phyloP scores from a whole-genome alignment of 1,140 invertebrate species.

The Acromyrmex echinatior region DNA sequence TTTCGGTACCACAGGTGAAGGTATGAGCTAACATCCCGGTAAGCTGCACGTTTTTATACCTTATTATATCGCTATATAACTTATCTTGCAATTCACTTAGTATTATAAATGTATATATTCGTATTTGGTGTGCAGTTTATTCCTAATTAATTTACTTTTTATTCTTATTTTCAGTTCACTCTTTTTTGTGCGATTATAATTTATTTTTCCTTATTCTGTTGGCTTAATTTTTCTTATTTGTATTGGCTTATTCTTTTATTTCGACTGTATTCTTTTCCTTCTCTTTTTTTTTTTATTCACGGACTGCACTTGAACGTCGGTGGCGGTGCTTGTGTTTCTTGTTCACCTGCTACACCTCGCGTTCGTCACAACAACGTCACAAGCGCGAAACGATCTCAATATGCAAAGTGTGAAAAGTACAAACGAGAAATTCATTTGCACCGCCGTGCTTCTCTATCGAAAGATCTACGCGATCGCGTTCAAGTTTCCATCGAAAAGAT shows the following conservation, averaged over 20 bases:
- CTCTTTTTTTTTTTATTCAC: slow-evolving; percentile 2
- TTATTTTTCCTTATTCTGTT: slow-evolving; percentile 58
- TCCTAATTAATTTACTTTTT: slow-evolving; percentile 54
- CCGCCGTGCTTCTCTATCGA: slow-evolving; percentile 16
- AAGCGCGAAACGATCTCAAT: slow-evolving; percentile 29
- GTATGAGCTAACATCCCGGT: slow-evolving; percentile 81
- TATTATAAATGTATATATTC: slow-evolving; percentile 58
- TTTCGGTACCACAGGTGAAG: slow-evolving; percentile 83
- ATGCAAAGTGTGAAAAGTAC: neutral
- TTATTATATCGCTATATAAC: slow-evolving; percentile 35
- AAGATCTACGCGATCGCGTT: slow-evolving; percentile 55
- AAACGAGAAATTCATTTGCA: slow-evolving; percentile 32
- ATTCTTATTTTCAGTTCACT: neutral
- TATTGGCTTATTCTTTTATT: slow-evolving; percentile 63
- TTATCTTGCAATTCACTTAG: slow-evolving; percentile 34
- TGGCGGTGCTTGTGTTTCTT: slow-evolving; percentile 56
- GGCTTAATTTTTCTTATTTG: slow-evolving; percentile 31
- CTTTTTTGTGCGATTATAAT: slow-evolving; percentile 39
- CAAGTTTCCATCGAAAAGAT: slow-evolving; percentile 53
- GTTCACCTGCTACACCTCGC: slow-evolving; percentile 41
- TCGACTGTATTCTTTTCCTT: slow-evolving; percentile 9
- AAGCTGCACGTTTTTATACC: slow-evolving; percentile 79
- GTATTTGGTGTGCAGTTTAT: slow-evolving; percentile 83
- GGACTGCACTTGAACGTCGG: slow-evolving; percentile 36
- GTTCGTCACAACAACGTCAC: slow-evolving; percentile 12